A percentile compares a stretch with the other conserved stretches of the same genome.
Evolutionary conservation across 1,140 invertebrate species (phyloP).

Genomic region (Telenomus remus): DNA sequence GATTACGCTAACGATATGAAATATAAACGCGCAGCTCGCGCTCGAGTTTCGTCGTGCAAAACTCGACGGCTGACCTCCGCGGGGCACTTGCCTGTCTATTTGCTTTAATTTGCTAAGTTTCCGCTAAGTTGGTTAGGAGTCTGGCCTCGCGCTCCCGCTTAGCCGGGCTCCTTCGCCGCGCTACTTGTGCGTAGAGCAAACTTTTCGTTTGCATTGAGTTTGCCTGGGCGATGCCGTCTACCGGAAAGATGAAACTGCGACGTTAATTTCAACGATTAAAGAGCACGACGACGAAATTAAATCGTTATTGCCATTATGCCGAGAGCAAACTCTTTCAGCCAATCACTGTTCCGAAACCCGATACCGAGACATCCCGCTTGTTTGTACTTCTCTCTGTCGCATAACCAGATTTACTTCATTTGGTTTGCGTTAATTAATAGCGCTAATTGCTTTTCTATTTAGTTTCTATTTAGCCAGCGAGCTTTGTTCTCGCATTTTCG

Average conservation of each 20-base stretch:
- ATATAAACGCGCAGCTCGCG: conserved; percentile 16
- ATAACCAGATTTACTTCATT: too few species aligned
- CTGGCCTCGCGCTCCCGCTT: conserved; percentile 14
- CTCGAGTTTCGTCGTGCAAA: conserved; percentile 2
- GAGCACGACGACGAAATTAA: conserved; percentile 45
- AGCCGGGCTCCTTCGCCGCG: conserved; percentile 22
- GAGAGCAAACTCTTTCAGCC: conserved; percentile 16
- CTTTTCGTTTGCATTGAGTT: conserved; percentile 54
- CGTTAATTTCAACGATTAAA: conserved; percentile 58
- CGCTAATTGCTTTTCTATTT: too few species aligned
- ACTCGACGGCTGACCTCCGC: conserved; percentile 53
- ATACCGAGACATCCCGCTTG: not conserved
- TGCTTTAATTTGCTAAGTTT: conserved; percentile 66
- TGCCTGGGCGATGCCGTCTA: conserved; percentile 46
- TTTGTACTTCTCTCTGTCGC: too few species aligned
- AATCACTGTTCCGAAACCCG: conserved; percentile 8
- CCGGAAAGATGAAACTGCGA: conserved; percentile 51
- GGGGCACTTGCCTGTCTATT: conserved; percentile 62
- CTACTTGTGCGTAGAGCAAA: conserved; percentile 58
- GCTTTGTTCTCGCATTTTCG: too few species aligned
- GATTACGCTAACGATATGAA: conserved; percentile 17
- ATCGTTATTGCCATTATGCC: conserved; percentile 45
- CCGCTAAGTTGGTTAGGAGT: conserved; percentile 59
- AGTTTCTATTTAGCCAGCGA: too few species aligned
- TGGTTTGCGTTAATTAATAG: too few species aligned